Percentiles rank a stretch among this genome's conserved stretches.
phyloP scores from a whole-genome alignment of 2,797 vertebrate species.

The Cuniculus paca region DNA sequence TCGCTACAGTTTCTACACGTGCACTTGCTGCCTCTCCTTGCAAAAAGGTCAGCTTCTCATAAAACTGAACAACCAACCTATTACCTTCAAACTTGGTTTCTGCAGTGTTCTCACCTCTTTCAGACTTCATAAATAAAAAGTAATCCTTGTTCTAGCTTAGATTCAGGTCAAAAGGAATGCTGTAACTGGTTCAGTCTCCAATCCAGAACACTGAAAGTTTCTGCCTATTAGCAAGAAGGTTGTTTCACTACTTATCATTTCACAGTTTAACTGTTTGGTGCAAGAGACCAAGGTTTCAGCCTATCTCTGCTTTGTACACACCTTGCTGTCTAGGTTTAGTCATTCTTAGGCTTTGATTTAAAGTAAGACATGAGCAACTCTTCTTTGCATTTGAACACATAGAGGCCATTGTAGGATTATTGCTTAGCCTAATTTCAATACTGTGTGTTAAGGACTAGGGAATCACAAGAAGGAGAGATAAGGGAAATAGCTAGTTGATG shows the following conservation, averaged over 20 bases:
- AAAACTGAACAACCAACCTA: not conserved
- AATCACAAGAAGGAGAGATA: not conserved
- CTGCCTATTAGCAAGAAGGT: not conserved
- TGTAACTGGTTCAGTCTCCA: not conserved
- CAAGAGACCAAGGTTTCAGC: not conserved
- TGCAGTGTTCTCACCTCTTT: not conserved
- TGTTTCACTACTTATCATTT: not conserved
- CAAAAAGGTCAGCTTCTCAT: not conserved
- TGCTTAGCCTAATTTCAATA: not conserved
- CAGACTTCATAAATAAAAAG: not conserved
- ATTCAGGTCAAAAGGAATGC: not conserved
- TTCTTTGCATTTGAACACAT: not conserved
- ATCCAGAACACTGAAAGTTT: not conserved
- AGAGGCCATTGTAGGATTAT: too few species aligned
- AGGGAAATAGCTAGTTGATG: rapidly evolving
- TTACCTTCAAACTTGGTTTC: not conserved
- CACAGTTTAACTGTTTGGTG: not conserved
- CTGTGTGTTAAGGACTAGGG: not conserved
- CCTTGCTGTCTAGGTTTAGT: not conserved
- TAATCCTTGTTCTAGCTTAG: not conserved
- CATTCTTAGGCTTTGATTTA: not conserved
- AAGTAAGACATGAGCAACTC: not conserved
- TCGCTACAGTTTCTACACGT: not conserved
- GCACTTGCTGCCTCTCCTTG: not conserved
- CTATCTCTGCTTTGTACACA: too few species aligned